A percentile compares a stretch with the other conserved stretches of the same genome.
Evolutionary conservation across 2,797 vertebrate species (phyloP).

Genomic region (Cossypha niveicapilla): DNA sequence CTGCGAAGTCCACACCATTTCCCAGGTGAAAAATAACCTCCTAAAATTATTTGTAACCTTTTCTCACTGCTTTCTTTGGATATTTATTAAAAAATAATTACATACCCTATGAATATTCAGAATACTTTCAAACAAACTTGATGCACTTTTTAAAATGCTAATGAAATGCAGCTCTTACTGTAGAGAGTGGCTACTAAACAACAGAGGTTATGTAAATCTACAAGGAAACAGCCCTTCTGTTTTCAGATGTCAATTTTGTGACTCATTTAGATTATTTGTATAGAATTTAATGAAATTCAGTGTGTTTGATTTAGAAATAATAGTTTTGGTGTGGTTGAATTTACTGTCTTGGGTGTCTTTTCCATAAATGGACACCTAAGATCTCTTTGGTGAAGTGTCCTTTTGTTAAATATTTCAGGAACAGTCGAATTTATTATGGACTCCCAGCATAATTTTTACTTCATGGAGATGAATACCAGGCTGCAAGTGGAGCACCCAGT

Average conservation of each 20-base stretch:
- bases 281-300: neutral
- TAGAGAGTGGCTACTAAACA: neutral
- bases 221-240: neutral
- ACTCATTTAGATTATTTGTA: neutral
- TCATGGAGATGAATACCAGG: conserved; percentile 99
- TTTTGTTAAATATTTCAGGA: conserved; percentile 71
- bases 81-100: neutral
- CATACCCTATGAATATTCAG: neutral
- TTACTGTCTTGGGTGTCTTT: neutral
- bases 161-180: neutral
- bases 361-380: neutral
- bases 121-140: neutral
- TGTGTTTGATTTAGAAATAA: neutral
- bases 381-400: neutral
- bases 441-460: conserved; percentile 91
- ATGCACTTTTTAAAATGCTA: neutral
- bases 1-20: neutral
- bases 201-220: neutral
- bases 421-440: conserved; percentile 99
- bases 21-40: neutral
- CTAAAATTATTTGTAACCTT: neutral
- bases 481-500: conserved; percentile 97
- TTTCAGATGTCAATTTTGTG: neutral
- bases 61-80: neutral
- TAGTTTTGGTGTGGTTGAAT: neutral